A percentile compares a stretch with the other conserved stretches of the same genome.
Evolutionary conservation across 1,140 invertebrate species (phyloP).

Genomic region (Rhynchophorus ferrugineus): DNA sequence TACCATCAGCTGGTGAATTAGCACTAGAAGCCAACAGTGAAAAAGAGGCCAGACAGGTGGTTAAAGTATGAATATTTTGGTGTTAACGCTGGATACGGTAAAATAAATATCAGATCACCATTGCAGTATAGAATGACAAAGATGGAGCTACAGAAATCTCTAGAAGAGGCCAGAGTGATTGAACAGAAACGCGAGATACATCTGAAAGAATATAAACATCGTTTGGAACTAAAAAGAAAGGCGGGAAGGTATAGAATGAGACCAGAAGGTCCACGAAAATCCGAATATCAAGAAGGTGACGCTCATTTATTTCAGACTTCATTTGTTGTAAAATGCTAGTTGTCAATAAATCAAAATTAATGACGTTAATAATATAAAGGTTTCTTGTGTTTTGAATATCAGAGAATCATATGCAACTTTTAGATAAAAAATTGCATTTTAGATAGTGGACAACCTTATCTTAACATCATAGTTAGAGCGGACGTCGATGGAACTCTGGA

Average conservation of each 20-base stretch:
- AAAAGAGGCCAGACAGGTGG: constrained; percentile 46
- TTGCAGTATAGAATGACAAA: too few species aligned
- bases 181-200: constrained; percentile 61
- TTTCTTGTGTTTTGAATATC: too few species aligned
- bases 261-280: constrained; percentile 47
- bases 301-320: too few species aligned
- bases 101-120: too few species aligned
- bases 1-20: constrained; percentile 81
- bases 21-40: constrained; percentile 47
- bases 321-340: too few species aligned
- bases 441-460: constrained; percentile 41
- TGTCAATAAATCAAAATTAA: background rate
- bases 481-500: constrained; percentile 90
- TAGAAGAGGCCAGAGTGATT: constrained; percentile 55
- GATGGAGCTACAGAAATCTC: too few species aligned
- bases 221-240: constrained; percentile 55
- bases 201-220: constrained; percentile 56
- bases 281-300: constrained; percentile 50
- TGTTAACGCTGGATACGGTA: too few species aligned
- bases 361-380: too few species aligned
- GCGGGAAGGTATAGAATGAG: constrained; percentile 48
- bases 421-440: constrained; percentile 12
- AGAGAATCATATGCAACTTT: background rate
- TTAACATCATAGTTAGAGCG: constrained; percentile 57
- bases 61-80: constrained; percentile 47